phyloP scores from a whole-genome alignment of 2,797 vertebrate genomes.

The Rhinella marina region DNA sequence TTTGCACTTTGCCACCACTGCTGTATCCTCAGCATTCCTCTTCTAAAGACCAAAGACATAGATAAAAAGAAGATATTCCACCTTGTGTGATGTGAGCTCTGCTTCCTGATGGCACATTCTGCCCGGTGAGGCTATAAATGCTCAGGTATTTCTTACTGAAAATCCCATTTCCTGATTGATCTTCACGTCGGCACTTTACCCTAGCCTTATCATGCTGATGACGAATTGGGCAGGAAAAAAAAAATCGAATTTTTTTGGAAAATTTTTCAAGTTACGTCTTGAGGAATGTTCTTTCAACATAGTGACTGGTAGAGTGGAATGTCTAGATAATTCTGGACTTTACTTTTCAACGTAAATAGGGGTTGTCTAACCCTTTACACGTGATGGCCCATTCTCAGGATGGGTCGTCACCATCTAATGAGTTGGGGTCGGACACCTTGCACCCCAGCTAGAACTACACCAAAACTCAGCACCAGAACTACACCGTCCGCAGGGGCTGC shows the following conservation, averaged over 20 bases:
- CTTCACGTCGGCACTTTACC: too few species aligned
- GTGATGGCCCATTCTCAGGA: too few species aligned
- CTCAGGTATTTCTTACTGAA: background rate
- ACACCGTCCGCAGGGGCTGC: too few species aligned
- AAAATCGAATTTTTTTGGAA: background rate
- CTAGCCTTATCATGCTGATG: background rate
- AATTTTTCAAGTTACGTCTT: background rate
- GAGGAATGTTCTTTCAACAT: background rate
- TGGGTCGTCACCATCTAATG: too few species aligned
- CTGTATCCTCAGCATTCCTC: background rate
- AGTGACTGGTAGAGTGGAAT: background rate
- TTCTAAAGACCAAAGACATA: background rate
- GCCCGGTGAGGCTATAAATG: background rate
- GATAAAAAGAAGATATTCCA: background rate
- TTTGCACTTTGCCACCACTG: background rate
- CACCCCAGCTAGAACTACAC: too few species aligned
- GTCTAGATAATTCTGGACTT: background rate
- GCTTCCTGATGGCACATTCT: background rate
- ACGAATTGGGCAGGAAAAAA: background rate
- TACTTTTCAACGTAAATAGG: too few species aligned
- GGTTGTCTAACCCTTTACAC: too few species aligned
- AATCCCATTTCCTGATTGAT: background rate
- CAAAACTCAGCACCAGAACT: too few species aligned
- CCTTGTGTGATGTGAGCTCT: background rate
- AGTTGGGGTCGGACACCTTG: too few species aligned